These are phyloP conservation scores for Empidonax alnorum DNA, from an alignment of 2,113 vertebrate species.

Conservation along the genomic window DNA sequence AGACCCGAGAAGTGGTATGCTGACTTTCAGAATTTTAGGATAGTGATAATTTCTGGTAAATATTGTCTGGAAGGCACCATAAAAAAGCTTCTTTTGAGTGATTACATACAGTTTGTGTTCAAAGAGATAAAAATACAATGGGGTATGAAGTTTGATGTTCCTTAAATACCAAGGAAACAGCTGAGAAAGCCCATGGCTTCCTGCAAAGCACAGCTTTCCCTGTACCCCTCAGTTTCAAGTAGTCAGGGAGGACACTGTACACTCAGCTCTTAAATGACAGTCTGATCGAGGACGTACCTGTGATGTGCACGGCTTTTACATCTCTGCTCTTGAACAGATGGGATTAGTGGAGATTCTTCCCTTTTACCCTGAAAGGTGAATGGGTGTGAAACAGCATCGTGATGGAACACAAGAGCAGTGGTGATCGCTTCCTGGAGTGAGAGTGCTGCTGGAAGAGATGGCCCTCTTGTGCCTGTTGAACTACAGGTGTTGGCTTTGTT, in stretches of 20 bases:
- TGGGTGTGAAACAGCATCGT: rapidly evolving
- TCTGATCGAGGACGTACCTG: not conserved
- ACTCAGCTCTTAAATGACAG: not conserved
- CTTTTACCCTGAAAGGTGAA: not conserved
- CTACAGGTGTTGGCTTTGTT: not conserved
- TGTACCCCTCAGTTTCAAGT: not conserved
- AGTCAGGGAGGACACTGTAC: not conserved
- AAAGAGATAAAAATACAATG: not conserved
- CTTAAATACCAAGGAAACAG: not conserved
- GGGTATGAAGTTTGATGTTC: not conserved
- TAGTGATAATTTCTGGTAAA: not conserved
- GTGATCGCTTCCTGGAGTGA: not conserved
- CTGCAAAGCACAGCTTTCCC: not conserved
- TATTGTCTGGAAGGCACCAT: not conserved
- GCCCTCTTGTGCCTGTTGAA: not conserved
- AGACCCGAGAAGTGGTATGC: not conserved
- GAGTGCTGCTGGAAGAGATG: not conserved
- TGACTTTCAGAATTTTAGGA: not conserved
- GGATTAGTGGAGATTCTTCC: not conserved
- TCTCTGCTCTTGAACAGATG: not conserved
- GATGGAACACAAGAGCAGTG: not conserved
- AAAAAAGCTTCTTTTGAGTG: not conserved
- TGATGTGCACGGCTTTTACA: not conserved
- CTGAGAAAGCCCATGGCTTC: not conserved
- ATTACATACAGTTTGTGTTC: not conserved